Evolutionary conservation across 2,113 vertebrate species (phyloP).

Genomic region (Apteryx mantelli): DNA sequence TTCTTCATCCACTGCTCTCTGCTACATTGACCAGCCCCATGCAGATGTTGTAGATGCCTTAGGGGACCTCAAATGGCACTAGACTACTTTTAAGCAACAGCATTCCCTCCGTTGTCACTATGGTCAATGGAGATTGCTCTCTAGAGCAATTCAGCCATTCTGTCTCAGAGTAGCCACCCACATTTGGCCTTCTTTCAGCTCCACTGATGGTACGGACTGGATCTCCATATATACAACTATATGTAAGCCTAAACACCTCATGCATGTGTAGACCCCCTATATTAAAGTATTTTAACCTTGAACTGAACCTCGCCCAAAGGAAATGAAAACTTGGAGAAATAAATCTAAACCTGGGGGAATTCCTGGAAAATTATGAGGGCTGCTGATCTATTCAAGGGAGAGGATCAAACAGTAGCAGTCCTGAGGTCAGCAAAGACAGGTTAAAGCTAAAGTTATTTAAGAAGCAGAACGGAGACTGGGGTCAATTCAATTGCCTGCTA

Average conservation of each 20-base stretch:
- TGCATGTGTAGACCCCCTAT: neutral
- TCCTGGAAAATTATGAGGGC: neutral
- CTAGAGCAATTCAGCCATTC: neutral
- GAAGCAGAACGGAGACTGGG: neutral
- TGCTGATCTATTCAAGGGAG: neutral
- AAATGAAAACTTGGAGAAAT: neutral
- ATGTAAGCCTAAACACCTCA: neutral
- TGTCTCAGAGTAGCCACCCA: neutral
- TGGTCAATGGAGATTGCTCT: neutral
- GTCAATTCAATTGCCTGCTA: neutral
- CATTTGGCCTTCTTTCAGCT: neutral
- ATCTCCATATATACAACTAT: neutral
- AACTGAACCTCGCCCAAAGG: neutral
- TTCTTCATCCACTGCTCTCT: neutral
- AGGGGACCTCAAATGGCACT: neutral
- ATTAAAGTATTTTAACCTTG: neutral
- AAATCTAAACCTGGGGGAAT: neutral
- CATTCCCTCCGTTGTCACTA: rapidly evolving
- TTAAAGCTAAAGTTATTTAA: neutral
- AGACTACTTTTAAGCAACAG: neutral
- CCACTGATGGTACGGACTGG: neutral
- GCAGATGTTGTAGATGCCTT: neutral
- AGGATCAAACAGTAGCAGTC: neutral
- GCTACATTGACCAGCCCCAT: neutral
- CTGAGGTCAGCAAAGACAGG: neutral